phyloP scores from a whole-genome alignment of 1,140 invertebrate species.

The Triops cancriformis region DNA sequence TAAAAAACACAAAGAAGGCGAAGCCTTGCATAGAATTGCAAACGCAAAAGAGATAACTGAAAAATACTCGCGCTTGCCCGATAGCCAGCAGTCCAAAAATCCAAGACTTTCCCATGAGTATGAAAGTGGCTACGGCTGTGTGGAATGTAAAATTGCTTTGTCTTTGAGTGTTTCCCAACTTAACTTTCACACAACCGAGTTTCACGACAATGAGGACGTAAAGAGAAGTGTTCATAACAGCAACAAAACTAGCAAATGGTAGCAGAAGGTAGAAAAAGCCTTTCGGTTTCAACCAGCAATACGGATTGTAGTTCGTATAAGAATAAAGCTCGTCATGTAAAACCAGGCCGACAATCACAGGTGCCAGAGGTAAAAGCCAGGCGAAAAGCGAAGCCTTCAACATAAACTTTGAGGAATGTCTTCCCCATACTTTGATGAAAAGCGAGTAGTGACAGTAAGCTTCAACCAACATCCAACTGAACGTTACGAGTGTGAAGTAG shows the following conservation, averaged over 20 bases:
- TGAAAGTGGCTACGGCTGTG: constrained; percentile 45
- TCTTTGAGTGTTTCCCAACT: constrained; percentile 38
- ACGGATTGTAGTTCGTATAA: constrained; percentile 28
- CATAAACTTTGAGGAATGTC: constrained; percentile 39
- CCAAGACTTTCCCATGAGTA: constrained; percentile 48
- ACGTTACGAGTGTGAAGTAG: constrained; percentile 41
- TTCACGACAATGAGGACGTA: constrained; percentile 39
- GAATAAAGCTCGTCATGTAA: constrained; percentile 26
- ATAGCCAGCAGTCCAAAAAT: constrained; percentile 46
- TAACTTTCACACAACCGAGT: constrained; percentile 37
- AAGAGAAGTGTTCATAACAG: constrained; percentile 39
- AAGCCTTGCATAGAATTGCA: constrained; percentile 47
- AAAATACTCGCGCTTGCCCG: constrained; percentile 41
- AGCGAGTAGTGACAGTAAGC: constrained; percentile 41
- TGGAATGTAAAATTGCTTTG: background rate
- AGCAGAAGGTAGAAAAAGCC: constrained; percentile 41
- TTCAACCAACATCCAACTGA: constrained; percentile 44
- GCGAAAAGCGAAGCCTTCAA: constrained; percentile 40
- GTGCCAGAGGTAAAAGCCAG: constrained; percentile 37
- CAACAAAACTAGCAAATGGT: constrained; percentile 38
- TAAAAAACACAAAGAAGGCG: constrained; percentile 40
- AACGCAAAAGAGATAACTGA: constrained; percentile 48
- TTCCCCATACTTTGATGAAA: constrained; percentile 41
- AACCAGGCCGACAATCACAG: constrained; percentile 31
- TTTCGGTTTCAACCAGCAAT: constrained; percentile 41